Conservation (phyloP, 2,888 invertebrate genomes). For the Cataglyphis cursor region DNA sequence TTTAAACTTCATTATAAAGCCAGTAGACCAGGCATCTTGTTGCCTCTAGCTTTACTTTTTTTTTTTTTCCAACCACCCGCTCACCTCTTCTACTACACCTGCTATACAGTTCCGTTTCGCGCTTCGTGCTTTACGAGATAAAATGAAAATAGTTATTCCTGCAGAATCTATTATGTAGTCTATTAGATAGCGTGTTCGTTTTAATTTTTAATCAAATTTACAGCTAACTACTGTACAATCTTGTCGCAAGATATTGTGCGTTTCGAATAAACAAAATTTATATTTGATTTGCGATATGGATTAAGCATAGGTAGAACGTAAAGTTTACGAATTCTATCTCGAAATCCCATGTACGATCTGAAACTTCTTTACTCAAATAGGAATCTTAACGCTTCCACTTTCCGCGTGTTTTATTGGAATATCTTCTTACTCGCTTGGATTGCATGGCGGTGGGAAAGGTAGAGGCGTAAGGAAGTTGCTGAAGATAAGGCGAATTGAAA, state of each 20-base stretch:
- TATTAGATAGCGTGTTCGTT: constrained; percentile 16
- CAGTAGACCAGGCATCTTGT: constrained; percentile 46
- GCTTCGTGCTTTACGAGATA: constrained; percentile 38
- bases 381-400: constrained; percentile 48
- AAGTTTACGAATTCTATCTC: constrained; percentile 8
- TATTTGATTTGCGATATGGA: constrained; percentile 14
- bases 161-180: constrained; percentile 42
- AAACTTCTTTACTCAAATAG: constrained; percentile 48
- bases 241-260: constrained; percentile 5
- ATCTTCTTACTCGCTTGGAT: constrained; percentile 57
- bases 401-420: constrained; percentile 47
- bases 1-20: constrained; percentile 73
- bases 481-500: constrained; percentile 84
- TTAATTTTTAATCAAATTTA: background rate
- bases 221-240: background rate
- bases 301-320: constrained; percentile 6
- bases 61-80: constrained; percentile 51
- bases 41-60: constrained; percentile 64
- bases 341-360: constrained; percentile 30
- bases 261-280: background rate
- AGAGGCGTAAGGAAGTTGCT: constrained; percentile 78
- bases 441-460: constrained; percentile 54
- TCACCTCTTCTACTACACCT: constrained; percentile 37
- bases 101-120: constrained; percentile 12
- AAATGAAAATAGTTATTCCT: constrained; percentile 46